Percentiles rank a stretch among this genome's conserved stretches.
phyloP scores from a whole-genome alignment of 2,113 vertebrate genomes.

The Protomyctophum bolini region DNA sequence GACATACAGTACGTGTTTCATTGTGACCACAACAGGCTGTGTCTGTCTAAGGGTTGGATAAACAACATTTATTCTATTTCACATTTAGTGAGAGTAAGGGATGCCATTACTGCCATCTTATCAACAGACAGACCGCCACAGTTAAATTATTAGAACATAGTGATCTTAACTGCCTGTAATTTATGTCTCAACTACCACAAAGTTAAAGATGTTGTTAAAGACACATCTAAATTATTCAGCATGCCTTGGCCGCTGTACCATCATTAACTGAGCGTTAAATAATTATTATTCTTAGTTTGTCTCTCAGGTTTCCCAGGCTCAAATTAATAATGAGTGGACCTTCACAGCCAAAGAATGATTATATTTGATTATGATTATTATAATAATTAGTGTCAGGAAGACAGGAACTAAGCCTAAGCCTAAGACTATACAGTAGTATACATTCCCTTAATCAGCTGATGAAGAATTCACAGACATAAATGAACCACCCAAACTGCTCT shows the following conservation, averaged over 20 bases:
- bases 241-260: constrained; percentile 13
- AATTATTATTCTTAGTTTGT: constrained; percentile 15
- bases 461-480: too few relatives aligned
- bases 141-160: not conserved
- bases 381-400: not conserved
- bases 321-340: not conserved
- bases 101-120: not conserved
- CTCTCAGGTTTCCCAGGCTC: constrained; percentile 11
- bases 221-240: constrained; percentile 43
- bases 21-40: too few relatives aligned
- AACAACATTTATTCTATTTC: too few relatives aligned
- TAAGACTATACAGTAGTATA: not conserved
- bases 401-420: not conserved
- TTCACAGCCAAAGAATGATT: not conserved
- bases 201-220: constrained; percentile 14
- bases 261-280: constrained; percentile 27
- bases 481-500: not conserved
- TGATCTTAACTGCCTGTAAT: not conserved
- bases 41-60: too few relatives aligned
- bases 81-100: too few relatives aligned
- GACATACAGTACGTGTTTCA: too few relatives aligned
- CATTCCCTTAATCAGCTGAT: not conserved
- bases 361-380: not conserved
- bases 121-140: not conserved
- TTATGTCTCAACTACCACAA: not conserved